Percentiles rank a stretch among this genome's conserved stretches.
Evolutionary conservation across 2,113 vertebrate species (phyloP).

Genomic region (Pterophyllum scalare): DNA sequence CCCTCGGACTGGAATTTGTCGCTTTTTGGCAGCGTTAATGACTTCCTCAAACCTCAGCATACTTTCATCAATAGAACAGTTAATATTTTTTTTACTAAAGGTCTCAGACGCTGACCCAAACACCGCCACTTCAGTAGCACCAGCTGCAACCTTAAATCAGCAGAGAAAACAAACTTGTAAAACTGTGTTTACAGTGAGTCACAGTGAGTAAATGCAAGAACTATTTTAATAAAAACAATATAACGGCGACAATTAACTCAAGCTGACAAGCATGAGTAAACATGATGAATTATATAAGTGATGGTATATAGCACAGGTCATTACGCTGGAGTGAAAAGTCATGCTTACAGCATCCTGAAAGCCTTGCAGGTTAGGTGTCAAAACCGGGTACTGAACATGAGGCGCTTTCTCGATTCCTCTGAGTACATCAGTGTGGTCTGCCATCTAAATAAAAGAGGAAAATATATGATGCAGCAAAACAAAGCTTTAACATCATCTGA

Average conservation of each 20-base stretch:
- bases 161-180: conserved; percentile 35
- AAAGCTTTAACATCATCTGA: conserved; percentile 30
- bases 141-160: conserved; percentile 86
- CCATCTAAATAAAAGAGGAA: conserved; percentile 86
- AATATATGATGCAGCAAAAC: conserved; percentile 51
- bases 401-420: conserved; percentile 85
- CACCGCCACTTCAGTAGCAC: conserved; percentile 91
- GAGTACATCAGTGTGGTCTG: conserved; percentile 92
- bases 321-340: conserved; percentile 36
- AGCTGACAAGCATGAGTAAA: conserved; percentile 22
- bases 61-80: conserved; percentile 95
- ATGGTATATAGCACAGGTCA: conserved; percentile 7
- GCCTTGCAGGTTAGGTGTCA: conserved; percentile 93
- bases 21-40: conserved; percentile 83
- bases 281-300: neutral
- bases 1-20: conserved; percentile 90
- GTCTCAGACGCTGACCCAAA: conserved; percentile 94
- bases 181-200: conserved; percentile 13
- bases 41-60: conserved; percentile 90
- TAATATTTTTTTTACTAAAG: conserved; percentile 92
- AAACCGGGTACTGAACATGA: conserved; percentile 89
- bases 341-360: conserved; percentile 92
- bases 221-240: conserved; percentile 7
- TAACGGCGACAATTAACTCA: conserved; percentile 15
- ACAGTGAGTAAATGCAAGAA: conserved; percentile 24